These are phyloP conservation scores for Lasioglossum albipes DNA, from an alignment of 1,140 invertebrate species.

Conservation along the genomic window DNA sequence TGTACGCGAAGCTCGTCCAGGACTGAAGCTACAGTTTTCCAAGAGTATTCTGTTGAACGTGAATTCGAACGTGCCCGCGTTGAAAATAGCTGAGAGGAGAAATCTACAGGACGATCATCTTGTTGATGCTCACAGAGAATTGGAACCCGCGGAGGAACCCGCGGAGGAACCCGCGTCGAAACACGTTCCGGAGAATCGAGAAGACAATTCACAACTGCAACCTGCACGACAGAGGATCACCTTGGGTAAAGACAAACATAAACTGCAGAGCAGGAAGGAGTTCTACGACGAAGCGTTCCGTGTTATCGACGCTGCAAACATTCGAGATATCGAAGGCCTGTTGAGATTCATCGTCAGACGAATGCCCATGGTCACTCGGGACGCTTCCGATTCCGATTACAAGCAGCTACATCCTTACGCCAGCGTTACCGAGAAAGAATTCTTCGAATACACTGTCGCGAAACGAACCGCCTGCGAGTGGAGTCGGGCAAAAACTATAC, in stretches of 20 bases:
- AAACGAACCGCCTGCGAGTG: constrained; percentile 81
- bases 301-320: constrained; percentile 47
- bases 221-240: constrained; percentile 47
- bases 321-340: constrained; percentile 56
- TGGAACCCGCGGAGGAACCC: not conserved
- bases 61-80: constrained; percentile 62
- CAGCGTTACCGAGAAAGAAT: constrained; percentile 76
- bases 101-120: not conserved
- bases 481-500: constrained; percentile 77
- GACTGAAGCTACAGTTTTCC: constrained; percentile 40
- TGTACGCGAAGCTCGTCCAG: not conserved
- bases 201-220: not conserved
- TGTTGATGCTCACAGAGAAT: not conserved
- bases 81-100: constrained; percentile 64
- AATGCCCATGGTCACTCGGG: constrained; percentile 72
- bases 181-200: constrained; percentile 6
- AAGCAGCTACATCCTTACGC: constrained; percentile 79
- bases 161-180: not conserved
- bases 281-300: constrained; percentile 61
- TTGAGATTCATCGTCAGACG: constrained; percentile 72
- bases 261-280: constrained; percentile 66
- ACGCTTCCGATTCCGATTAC: constrained; percentile 73
- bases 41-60: constrained; percentile 68
- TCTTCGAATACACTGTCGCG: constrained; percentile 78
- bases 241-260: constrained; percentile 67